Evolutionary conservation across 2,888 invertebrate genomes (phyloP).

Genomic region (Prionchulus punctatus): DNA sequence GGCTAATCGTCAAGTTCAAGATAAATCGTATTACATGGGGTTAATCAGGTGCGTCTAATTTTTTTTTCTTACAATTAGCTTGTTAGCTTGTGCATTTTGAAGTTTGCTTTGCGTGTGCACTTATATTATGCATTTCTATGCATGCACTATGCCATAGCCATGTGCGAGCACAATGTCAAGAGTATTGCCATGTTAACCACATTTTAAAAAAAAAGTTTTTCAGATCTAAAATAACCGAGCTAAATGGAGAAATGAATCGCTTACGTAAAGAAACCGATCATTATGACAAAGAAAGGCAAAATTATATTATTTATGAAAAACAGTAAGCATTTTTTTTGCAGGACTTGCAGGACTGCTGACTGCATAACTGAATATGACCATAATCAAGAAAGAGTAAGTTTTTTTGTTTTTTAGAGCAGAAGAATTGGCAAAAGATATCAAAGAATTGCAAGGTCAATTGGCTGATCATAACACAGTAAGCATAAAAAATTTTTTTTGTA

Average conservation of each 20-base stretch:
- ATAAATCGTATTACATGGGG: conserved; percentile 66
- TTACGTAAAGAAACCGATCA: conserved; percentile 23
- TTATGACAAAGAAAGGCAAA: conserved; percentile 35
- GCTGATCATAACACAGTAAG: conserved; percentile 54
- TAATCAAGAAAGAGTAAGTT: neutral
- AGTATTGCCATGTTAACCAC: neutral
- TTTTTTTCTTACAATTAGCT: too few species aligned
- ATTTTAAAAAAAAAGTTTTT: neutral
- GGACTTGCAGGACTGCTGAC: neutral
- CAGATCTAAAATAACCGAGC: conserved; percentile 2
- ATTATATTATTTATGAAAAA: conserved; percentile 38
- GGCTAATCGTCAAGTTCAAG: conserved; percentile 50
- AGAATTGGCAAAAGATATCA: conserved; percentile 37
- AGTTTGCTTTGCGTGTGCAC: too few species aligned
- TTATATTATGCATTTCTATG: conserved; percentile 17
- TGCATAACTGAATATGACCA: too few species aligned
- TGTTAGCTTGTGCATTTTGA: too few species aligned
- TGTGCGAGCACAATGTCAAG: neutral
- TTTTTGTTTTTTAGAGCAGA: conserved; percentile 36
- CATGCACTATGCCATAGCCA: neutral
- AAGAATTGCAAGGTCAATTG: conserved; percentile 56
- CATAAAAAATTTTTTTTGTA: neutral
- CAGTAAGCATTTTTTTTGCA: conserved; percentile 27
- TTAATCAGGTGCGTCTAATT: conserved; percentile 54
- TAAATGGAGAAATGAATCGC: neutral